Evolutionary conservation across 64 coral and sea anemone species (phyloP).

Genomic region (Stylophora pistillata): DNA sequence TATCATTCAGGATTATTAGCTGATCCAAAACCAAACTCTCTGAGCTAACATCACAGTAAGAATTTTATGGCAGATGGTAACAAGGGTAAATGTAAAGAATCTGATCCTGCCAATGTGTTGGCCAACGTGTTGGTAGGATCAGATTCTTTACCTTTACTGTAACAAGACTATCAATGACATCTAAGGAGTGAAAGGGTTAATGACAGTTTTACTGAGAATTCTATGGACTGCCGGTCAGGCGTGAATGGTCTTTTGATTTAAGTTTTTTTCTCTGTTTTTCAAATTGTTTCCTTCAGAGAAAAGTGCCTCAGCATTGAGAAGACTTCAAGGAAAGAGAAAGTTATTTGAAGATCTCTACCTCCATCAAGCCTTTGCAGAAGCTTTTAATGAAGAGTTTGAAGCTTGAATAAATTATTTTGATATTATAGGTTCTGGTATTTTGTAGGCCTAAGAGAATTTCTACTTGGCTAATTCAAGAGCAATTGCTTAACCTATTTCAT

Average conservation of each 20-base stretch:
- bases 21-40: too few relatives aligned
- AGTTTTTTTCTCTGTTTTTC: not conserved
- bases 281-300: not conserved
- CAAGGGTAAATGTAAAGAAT: too few relatives aligned
- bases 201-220: not conserved
- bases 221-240: not conserved
- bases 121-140: too few relatives aligned
- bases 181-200: too few relatives aligned
- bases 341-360: conserved; percentile 9
- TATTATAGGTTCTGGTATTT: not conserved
- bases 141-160: too few relatives aligned
- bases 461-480: too few relatives aligned
- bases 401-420: not conserved
- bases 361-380: conserved; percentile 28
- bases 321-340: conserved; percentile 16
- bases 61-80: too few relatives aligned
- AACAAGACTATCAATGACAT: too few relatives aligned
- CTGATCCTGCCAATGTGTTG: too few relatives aligned
- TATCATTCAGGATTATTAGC: too few relatives aligned
- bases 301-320: not conserved
- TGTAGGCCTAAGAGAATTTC: not conserved
- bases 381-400: conserved; percentile 16
- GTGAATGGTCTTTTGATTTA: not conserved
- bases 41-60: too few relatives aligned
- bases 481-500: too few relatives aligned